Conservation (phyloP, 2,113 vertebrate genomes). For the Chaenocephalus aceratus region DNA sequence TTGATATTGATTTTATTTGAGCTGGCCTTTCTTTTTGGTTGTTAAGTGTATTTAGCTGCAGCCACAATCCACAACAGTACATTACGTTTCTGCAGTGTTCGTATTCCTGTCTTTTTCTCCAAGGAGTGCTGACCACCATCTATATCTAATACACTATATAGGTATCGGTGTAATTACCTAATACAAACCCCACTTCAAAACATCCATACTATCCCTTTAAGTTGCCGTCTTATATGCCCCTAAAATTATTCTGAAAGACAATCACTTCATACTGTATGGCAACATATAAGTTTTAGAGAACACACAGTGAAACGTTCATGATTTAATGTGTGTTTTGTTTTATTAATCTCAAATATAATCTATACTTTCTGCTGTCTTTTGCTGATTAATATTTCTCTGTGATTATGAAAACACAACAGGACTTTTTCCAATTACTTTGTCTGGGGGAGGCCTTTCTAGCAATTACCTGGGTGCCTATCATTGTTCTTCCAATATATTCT, state of each 20-base stretch:
- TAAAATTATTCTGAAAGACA: background rate
- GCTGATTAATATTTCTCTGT: constrained; percentile 34
- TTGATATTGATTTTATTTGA: too few relatives aligned
- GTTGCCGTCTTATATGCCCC: constrained; percentile 25
- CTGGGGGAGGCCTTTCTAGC: constrained; percentile 36
- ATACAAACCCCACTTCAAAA: too few relatives aligned
- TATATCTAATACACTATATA: too few relatives aligned
- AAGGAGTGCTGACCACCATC: too few relatives aligned
- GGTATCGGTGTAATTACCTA: too few relatives aligned
- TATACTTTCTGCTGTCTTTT: background rate
- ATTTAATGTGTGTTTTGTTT: background rate
- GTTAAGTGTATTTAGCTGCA: too few relatives aligned
- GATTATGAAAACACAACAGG: constrained; percentile 49
- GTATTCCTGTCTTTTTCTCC: too few relatives aligned
- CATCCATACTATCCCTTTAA: background rate
- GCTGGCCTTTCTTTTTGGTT: too few relatives aligned
- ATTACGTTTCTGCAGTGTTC: too few relatives aligned
- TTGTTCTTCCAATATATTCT: constrained; percentile 51
- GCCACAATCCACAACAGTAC: too few relatives aligned
- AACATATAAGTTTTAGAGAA: constrained; percentile 11
- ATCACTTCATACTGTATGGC: background rate
- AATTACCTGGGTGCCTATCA: constrained; percentile 58
- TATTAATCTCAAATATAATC: constrained; percentile 20
- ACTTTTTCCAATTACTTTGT: constrained; percentile 61
- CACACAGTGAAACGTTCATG: background rate